Conservation (phyloP, 1,140 invertebrate genomes). For the Apis laboriosa region DNA sequence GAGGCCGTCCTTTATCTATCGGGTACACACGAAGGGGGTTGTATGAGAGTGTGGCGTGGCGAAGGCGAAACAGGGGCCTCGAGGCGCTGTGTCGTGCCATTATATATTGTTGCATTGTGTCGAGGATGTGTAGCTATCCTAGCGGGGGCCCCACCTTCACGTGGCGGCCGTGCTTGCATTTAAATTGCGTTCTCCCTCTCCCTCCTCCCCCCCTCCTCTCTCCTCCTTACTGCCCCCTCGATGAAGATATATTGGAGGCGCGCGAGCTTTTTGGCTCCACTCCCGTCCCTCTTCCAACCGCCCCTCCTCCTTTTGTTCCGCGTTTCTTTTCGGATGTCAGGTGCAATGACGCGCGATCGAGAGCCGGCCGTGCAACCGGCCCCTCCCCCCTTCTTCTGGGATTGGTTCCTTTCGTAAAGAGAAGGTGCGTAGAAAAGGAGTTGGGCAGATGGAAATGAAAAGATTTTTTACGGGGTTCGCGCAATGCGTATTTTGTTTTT, state of each 20-base stretch:
- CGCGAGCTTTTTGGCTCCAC: slow-evolving; percentile 16
- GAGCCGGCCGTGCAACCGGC: no score
- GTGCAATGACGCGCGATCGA: neutral
- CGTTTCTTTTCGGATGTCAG: slow-evolving; percentile 11
- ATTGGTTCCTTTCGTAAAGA: no score
- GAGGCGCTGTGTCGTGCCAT: slow-evolving; percentile 22
- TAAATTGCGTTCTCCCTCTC: slow-evolving; percentile 26
- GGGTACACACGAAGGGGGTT: slow-evolving; percentile 7
- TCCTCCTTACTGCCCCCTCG: neutral
- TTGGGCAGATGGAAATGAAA: no score
- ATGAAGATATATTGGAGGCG: slow-evolving; percentile 36
- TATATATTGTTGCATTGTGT: slow-evolving; percentile 53
- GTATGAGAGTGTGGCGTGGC: neutral
- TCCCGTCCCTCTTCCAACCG: neutral
- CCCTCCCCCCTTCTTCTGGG: no score
- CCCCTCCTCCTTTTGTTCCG: neutral
- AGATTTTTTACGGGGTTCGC: no score
- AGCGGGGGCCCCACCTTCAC: slow-evolving; percentile 3
- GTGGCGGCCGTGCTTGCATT: slow-evolving; percentile 18
- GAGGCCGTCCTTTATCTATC: slow-evolving; percentile 59
- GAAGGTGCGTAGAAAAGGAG: no score
- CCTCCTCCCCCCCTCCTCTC: no score
- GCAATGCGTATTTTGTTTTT: no score
- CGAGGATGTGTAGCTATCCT: slow-evolving; percentile 49
- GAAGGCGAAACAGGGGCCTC: neutral